Percentiles rank a stretch among this genome's conserved stretches.
phyloP scores from a whole-genome alignment of 2,113 vertebrate species.

The Pantherophis guttatus region DNA sequence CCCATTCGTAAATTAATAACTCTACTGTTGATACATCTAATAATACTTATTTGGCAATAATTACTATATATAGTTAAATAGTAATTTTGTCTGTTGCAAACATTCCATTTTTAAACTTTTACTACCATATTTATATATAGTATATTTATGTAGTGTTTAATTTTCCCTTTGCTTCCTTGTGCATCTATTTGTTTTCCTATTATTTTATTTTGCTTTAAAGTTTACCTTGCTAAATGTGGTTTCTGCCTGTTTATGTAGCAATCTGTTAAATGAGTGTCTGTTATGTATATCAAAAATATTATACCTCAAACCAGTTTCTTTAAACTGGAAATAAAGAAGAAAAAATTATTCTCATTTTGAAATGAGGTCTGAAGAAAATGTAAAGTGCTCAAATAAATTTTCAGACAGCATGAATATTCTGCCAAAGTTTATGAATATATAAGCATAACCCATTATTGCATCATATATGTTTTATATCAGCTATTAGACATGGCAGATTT shows the following conservation, averaged over 20 bases:
- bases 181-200: neutral
- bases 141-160: neutral
- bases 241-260: neutral
- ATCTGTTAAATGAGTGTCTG: neutral
- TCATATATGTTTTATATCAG: neutral
- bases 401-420: neutral
- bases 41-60: neutral
- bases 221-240: neutral
- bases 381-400: neutral
- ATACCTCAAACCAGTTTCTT: neutral
- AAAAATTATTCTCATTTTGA: neutral
- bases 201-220: neutral
- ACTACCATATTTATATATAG: neutral
- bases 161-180: neutral
- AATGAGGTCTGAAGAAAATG: neutral
- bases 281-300: neutral
- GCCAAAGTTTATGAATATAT: neutral
- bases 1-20: neutral
- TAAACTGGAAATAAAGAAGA: neutral
- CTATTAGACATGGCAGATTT: constrained; percentile 1
- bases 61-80: neutral
- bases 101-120: neutral
- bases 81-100: neutral
- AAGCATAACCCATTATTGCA: neutral
- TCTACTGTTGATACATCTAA: neutral